Conservation (phyloP, 2,797 vertebrate species). For the Spinibarbus caldwelli region DNA sequence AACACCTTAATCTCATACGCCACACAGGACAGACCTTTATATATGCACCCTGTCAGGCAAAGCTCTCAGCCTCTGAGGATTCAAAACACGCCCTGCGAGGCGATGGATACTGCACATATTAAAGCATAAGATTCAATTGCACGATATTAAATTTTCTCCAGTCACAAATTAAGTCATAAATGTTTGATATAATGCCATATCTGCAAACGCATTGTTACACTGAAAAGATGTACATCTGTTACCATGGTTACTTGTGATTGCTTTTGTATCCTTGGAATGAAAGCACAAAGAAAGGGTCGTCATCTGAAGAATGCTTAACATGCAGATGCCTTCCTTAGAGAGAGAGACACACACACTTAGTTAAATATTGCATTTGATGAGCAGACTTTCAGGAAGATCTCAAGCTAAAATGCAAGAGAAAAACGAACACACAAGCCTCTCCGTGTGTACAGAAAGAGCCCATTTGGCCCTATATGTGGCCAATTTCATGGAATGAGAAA, state of each 20-base stretch:
- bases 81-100: conserved; percentile 29
- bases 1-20: conserved; percentile 56
- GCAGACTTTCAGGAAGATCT: neutral
- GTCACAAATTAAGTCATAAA: conserved; percentile 30
- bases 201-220: conserved; percentile 21
- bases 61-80: conserved; percentile 41
- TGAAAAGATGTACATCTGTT: conserved; percentile 27
- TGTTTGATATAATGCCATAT: conserved; percentile 30
- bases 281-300: conserved; percentile 7
- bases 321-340: neutral
- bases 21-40: conserved; percentile 61
- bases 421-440: conserved; percentile 11
- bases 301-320: conserved; percentile 32
- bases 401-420: neutral
- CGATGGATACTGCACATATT: conserved; percentile 19
- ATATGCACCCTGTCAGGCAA: conserved; percentile 50
- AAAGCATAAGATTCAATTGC: conserved; percentile 10
- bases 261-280: conserved; percentile 42
- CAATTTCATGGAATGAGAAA: conserved; percentile 52
- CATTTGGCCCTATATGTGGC: conserved; percentile 49
- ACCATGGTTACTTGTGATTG: conserved; percentile 42
- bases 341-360: neutral
- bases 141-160: conserved; percentile 20
- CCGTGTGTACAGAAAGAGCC: conserved; percentile 35
- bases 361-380: conserved; percentile 26